Conservation (phyloP, 2,797 vertebrate species). For the Acanthurus lineatus region DNA sequence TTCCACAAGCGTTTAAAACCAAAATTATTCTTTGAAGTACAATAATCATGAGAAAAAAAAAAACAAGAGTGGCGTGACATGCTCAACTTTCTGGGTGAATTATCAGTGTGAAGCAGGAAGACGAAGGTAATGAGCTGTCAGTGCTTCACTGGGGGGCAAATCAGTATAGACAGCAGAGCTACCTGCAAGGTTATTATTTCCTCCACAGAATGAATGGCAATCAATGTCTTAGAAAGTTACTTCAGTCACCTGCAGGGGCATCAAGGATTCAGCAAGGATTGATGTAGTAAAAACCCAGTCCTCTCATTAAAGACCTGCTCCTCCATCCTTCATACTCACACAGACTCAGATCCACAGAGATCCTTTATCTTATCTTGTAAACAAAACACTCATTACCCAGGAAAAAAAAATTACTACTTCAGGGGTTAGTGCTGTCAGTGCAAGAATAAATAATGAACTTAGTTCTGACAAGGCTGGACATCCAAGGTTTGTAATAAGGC, state of each 20-base stretch:
- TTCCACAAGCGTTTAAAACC: background rate
- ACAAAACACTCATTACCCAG: conserved; percentile 50
- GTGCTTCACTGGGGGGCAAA: conserved; percentile 38
- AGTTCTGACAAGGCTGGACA: conserved; percentile 28
- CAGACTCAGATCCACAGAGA: conserved; percentile 13
- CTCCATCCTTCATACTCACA: background rate
- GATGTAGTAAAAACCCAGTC: conserved; percentile 28
- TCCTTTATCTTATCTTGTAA: conserved; percentile 37
- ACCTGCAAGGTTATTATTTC: conserved; percentile 64
- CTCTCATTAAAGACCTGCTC: conserved; percentile 49
- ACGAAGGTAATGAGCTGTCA: conserved; percentile 64
- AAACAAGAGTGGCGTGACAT: conserved; percentile 2
- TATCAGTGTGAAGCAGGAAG: conserved; percentile 51
- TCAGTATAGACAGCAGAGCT: conserved; percentile 40
- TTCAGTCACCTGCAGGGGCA: conserved; percentile 56
- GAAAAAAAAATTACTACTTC: conserved; percentile 3
- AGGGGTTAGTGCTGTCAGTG: conserved; percentile 15
- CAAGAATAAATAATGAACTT: conserved; percentile 25
- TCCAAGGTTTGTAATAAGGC: conserved; percentile 22
- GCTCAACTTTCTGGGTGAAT: conserved; percentile 45
- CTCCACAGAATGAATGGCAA: conserved; percentile 39
- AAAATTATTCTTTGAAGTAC: conserved; percentile 4
- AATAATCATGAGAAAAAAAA: background rate
- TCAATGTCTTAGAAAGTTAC: conserved; percentile 58
- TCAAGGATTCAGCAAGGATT: conserved; percentile 26